Percentiles rank a stretch among this genome's conserved stretches.
Evolutionary conservation across 2,888 invertebrate genomes (phyloP).

Genomic region (Himalopsyche tibetana): DNA sequence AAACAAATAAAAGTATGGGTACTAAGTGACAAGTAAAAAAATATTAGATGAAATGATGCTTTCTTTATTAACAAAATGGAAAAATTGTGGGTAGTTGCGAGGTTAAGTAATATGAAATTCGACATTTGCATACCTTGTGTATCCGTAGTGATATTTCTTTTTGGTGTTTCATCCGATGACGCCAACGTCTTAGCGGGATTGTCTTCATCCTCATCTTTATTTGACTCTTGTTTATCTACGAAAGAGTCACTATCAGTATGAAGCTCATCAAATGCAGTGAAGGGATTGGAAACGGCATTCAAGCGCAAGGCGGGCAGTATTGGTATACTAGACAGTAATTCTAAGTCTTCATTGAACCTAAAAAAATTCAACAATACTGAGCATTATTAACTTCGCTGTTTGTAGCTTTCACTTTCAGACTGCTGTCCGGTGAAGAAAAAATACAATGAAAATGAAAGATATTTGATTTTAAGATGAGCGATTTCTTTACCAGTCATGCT

Average conservation of each 20-base stretch:
- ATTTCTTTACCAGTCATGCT: too few relatives aligned
- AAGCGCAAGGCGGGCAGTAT: conserved; percentile 85
- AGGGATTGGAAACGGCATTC: conserved; percentile 79
- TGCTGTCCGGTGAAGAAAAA: conserved; percentile 49
- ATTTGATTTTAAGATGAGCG: conserved; percentile 41
- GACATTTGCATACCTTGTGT: conserved; percentile 48
- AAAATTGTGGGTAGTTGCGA: too few relatives aligned
- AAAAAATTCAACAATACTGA: conserved; percentile 65
- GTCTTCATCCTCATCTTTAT: conserved; percentile 57
- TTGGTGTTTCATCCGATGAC: conserved; percentile 44
- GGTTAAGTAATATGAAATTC: not conserved
- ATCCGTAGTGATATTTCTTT: conserved; percentile 50
- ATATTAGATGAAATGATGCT: too few relatives aligned
- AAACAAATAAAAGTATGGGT: too few relatives aligned
- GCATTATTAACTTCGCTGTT: too few relatives aligned
- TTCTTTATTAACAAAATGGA: too few relatives aligned
- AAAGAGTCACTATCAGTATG: conserved; percentile 72
- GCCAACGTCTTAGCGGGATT: conserved; percentile 50
- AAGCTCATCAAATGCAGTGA: conserved; percentile 80
- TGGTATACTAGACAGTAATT: conserved; percentile 88
- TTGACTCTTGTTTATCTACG: conserved; percentile 67
- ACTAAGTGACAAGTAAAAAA: too few relatives aligned
- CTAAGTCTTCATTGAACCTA: conserved; percentile 86
- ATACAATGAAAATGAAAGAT: conserved; percentile 44
- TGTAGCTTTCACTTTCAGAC: too few relatives aligned